phyloP scores from a whole-genome alignment of 2,113 vertebrate species.

The Gallinago jamesoni region DNA sequence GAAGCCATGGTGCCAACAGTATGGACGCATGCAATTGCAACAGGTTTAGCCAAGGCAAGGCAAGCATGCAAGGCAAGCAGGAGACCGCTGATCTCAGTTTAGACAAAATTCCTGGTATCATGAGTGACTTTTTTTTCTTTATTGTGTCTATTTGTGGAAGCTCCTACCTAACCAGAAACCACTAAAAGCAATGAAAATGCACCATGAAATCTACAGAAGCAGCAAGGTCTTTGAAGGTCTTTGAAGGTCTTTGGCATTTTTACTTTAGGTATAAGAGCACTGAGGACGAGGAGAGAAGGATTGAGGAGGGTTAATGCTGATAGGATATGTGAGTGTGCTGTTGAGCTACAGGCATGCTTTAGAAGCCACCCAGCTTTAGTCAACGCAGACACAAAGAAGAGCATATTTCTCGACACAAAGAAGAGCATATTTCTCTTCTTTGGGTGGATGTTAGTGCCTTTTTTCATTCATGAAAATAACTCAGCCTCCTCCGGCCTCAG shows the following conservation, averaged over 20 bases:
- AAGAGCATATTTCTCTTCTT: neutral
- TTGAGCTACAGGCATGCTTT: neutral
- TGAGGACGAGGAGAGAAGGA: neutral
- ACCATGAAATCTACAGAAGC: neutral
- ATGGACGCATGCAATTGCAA: rapidly evolving
- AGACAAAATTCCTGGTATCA: neutral
- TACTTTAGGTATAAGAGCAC: neutral
- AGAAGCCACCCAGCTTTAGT: neutral
- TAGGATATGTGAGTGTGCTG: rapidly evolving
- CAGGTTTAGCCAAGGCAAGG: neutral
- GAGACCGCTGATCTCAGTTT: neutral
- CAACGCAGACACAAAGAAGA: neutral
- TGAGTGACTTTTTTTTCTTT: neutral
- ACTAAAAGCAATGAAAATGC: neutral
- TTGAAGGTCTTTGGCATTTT: neutral
- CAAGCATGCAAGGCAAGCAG: neutral
- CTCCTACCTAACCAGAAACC: neutral
- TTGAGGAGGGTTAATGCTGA: neutral
- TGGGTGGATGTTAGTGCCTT: neutral
- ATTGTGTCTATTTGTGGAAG: neutral
- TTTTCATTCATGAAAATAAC: neutral
- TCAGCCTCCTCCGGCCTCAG: neutral
- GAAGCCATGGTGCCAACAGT: neutral
- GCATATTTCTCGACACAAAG: neutral
- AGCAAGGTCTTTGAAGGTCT: neutral